phyloP scores from a whole-genome alignment of 2,888 invertebrate species.

The Habroteleia sp. region DNA sequence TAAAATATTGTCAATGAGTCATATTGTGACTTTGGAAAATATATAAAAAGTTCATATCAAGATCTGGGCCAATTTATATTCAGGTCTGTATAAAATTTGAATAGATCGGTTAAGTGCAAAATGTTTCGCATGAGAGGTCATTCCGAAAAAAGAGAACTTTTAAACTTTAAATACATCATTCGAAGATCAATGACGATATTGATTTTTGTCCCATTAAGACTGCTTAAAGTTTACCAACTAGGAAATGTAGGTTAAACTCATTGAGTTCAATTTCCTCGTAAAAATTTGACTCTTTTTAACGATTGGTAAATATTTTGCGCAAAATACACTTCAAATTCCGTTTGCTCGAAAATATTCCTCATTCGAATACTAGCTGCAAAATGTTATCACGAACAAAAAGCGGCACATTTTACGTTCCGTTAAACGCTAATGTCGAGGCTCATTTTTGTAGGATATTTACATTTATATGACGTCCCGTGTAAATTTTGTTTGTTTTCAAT shows the following conservation, averaged over 20 bases:
- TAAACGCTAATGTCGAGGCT: background rate
- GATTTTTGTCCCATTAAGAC: conserved; percentile 62
- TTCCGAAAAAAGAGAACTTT: too few relatives aligned
- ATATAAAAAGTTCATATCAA: too few relatives aligned
- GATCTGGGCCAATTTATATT: too few relatives aligned
- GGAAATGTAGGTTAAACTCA: conserved; percentile 66
- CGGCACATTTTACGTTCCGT: background rate
- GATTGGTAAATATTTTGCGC: conserved; percentile 11
- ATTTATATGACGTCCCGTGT: conserved; percentile 30
- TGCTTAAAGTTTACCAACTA: conserved; percentile 59
- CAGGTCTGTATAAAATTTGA: too few relatives aligned
- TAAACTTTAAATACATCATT: too few relatives aligned
- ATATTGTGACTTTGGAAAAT: too few relatives aligned
- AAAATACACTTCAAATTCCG: conserved; percentile 1
- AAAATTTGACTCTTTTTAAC: conserved; percentile 32
- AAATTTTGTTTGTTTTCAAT: conserved; percentile 43
- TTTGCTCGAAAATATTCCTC: background rate
- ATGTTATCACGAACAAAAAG: background rate
- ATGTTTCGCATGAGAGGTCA: too few relatives aligned
- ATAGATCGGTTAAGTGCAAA: too few relatives aligned
- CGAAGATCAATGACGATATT: conserved; percentile 52
- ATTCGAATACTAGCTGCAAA: too few relatives aligned
- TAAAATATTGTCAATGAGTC: too few relatives aligned
- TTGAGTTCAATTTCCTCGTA: conserved; percentile 22
- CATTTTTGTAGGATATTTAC: conserved; percentile 37